A percentile compares a stretch with the other conserved stretches of the same genome.
Evolutionary conservation across 2,797 vertebrate species (phyloP).

Genomic region (Anguilla anguilla): DNA sequence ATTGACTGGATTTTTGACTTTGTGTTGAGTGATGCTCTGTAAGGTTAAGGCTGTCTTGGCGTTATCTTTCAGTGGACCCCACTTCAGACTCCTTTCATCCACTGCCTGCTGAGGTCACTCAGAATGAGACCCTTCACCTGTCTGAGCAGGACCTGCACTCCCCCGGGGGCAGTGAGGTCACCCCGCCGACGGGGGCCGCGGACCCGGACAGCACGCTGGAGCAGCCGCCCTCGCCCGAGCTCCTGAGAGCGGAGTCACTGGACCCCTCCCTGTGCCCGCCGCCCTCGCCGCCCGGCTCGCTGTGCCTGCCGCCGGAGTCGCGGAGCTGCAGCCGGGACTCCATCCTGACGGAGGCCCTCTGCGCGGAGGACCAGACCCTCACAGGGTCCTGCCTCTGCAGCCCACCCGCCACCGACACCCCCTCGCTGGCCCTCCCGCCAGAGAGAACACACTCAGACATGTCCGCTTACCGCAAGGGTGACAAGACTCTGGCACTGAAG

Average conservation of each 20-base stretch:
- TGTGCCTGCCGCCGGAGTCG: conserved; percentile 58
- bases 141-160: conserved; percentile 27
- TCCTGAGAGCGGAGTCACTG: conserved; percentile 43
- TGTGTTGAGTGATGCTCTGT: background rate
- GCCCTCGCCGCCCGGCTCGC: conserved; percentile 42
- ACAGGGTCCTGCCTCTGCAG: conserved; percentile 24
- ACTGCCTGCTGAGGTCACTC: conserved; percentile 69
- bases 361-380: conserved; percentile 35
- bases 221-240: conserved; percentile 57
- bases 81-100: conserved; percentile 72
- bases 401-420: conserved; percentile 33
- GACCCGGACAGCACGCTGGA: conserved; percentile 42
- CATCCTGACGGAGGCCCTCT: conserved; percentile 23
- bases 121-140: conserved; percentile 61
- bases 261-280: background rate
- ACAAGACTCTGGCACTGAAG: background rate
- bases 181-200: background rate
- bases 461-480: background rate
- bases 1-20: background rate
- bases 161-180: background rate
- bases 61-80: conserved; percentile 35
- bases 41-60: background rate
- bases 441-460: conserved; percentile 33
- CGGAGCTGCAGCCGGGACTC: conserved; percentile 48
- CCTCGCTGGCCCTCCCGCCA: background rate